A percentile compares a stretch with the other conserved stretches of the same genome.
Evolutionary conservation across 2,113 vertebrate species (phyloP).

Genomic region (Grantiella picta): DNA sequence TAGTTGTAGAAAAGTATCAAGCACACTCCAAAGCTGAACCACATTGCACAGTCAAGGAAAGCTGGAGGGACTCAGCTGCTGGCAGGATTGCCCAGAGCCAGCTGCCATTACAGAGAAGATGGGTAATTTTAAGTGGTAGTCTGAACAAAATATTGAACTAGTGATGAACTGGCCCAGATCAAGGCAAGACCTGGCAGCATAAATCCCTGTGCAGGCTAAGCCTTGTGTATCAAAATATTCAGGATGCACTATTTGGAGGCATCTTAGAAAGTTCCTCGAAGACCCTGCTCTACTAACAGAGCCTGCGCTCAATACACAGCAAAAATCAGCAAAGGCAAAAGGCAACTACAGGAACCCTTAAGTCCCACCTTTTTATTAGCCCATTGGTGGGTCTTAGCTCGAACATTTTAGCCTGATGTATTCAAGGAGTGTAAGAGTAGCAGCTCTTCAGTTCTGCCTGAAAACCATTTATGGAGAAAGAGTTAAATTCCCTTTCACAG

Average conservation of each 20-base stretch:
- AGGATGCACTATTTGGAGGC: neutral
- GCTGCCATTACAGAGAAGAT: neutral
- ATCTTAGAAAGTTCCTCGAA: neutral
- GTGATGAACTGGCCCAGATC: neutral
- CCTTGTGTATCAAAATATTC: neutral
- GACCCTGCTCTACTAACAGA: neutral
- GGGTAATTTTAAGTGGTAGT: neutral
- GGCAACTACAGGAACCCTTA: neutral
- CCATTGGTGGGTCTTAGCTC: neutral
- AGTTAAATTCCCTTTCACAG: neutral
- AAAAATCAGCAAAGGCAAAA: neutral
- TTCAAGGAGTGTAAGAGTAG: neutral
- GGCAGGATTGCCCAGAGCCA: neutral
- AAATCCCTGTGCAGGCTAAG: neutral
- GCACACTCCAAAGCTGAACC: neutral
- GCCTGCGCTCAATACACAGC: neutral
- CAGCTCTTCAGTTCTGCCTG: neutral
- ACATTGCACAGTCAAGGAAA: accelerated
- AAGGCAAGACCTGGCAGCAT: neutral
- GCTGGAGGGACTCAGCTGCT: neutral
- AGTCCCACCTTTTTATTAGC: neutral
- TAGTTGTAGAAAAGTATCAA: neutral
- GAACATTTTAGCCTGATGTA: neutral
- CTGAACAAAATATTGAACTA: neutral
- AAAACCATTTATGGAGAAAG: neutral